Conservation (phyloP, 2,888 invertebrate genomes). For the Morpho helenor region DNA sequence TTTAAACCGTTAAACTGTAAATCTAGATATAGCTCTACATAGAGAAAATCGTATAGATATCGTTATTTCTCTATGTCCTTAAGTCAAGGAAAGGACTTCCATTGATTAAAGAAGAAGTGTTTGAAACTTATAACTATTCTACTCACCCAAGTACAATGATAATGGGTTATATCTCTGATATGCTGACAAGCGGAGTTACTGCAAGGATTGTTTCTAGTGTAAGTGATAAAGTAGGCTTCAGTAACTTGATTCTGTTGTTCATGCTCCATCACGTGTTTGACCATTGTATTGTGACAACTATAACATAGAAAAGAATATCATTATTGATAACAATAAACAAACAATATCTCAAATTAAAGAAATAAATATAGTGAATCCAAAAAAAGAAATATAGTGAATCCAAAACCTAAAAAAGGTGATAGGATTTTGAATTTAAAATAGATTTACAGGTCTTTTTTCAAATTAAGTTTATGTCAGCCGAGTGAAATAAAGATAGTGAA, state of each 20-base stretch:
- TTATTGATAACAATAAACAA: background rate
- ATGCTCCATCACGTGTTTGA: conserved; percentile 93
- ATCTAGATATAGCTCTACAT: too few species aligned
- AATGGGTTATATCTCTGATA: conserved; percentile 89
- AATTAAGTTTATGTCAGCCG: too few species aligned
- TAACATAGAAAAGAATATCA: conserved; percentile 9
- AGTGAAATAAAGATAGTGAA: too few species aligned
- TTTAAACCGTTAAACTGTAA: too few species aligned
- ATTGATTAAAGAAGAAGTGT: background rate
- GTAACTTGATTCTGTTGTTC: conserved; percentile 93
- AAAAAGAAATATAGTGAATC: too few species aligned
- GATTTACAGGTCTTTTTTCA: too few species aligned
- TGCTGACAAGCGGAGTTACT: conserved; percentile 85
- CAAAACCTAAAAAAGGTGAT: too few species aligned
- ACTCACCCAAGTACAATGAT: conserved; percentile 93
- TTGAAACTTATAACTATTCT: background rate
- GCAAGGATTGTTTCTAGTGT: conserved; percentile 81
- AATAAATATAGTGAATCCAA: too few species aligned
- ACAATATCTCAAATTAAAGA: too few species aligned
- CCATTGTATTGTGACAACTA: conserved; percentile 83
- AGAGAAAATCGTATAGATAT: too few species aligned
- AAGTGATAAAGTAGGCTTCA: conserved; percentile 85
- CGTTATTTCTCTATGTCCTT: too few species aligned
- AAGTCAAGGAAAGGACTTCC: background rate
- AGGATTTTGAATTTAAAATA: too few species aligned